Conservation (phyloP, 2,888 invertebrate species). For the Synergus japonicus region DNA sequence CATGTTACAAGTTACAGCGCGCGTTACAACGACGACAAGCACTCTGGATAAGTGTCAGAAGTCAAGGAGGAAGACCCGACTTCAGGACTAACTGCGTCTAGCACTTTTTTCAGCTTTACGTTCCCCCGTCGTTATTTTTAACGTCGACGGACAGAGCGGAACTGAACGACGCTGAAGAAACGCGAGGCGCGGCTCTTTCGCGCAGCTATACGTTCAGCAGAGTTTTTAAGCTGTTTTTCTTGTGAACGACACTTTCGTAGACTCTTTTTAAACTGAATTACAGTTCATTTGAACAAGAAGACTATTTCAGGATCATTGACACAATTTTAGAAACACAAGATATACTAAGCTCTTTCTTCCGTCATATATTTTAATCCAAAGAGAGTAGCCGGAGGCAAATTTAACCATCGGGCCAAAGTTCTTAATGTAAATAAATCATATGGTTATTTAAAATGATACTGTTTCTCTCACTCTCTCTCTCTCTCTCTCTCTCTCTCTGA, state of each 20-base stretch:
- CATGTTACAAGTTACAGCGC: slow-evolving; percentile 2
- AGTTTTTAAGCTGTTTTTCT: slow-evolving; percentile 1
- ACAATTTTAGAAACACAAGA: not conserved
- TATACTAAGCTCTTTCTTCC: not conserved
- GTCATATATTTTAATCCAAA: not conserved
- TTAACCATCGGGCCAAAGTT: not conserved
- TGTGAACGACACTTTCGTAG: slow-evolving; percentile 10
- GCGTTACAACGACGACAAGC: not conserved
- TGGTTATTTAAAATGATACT: too few relatives aligned
- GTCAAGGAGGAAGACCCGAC: slow-evolving; percentile 12
- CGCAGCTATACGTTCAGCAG: slow-evolving; percentile 2
- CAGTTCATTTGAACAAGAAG: slow-evolving; percentile 1
- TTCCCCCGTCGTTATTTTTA: slow-evolving; percentile 29
- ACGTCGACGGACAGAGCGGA: slow-evolving; percentile 7
- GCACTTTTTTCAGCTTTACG: slow-evolving; percentile 34
- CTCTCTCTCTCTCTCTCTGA: too few relatives aligned
- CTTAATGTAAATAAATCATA: too few relatives aligned
- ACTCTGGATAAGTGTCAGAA: slow-evolving; percentile 36
- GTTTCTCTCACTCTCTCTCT: too few relatives aligned
- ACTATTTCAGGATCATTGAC: slow-evolving; percentile 1
- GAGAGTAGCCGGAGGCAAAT: not conserved
- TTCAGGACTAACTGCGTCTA: not conserved
- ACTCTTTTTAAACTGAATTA: not conserved
- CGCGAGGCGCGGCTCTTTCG: not conserved
- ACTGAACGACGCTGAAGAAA: slow-evolving; percentile 13